phyloP scores from a whole-genome alignment of 1,140 invertebrate genomes.

The Drosophila trapezifrons region DNA sequence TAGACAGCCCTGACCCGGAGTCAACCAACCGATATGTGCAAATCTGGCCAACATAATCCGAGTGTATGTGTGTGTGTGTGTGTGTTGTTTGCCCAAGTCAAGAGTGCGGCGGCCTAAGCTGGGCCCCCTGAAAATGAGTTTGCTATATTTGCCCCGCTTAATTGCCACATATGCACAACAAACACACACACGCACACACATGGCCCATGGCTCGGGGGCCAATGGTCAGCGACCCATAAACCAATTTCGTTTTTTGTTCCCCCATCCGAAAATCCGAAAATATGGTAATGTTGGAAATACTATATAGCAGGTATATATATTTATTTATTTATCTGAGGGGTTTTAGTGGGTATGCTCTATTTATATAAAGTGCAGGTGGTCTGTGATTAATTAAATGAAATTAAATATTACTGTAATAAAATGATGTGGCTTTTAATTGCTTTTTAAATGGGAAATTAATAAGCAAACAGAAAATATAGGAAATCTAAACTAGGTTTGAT shows the following conservation, averaged over 20 bases:
- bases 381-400: too few relatives aligned
- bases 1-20: constrained; percentile 43
- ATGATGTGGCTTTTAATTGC: not conserved
- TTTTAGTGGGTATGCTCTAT: not conserved
- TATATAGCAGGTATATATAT: not conserved
- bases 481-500: too few relatives aligned
- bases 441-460: too few relatives aligned
- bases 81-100: constrained; percentile 19
- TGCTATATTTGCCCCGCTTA: constrained; percentile 29
- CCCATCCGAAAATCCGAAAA: constrained; percentile 7
- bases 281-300: constrained; percentile 11
- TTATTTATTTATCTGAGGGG: too few relatives aligned
- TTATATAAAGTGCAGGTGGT: not conserved
- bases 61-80: not conserved
- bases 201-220: constrained; percentile 33
- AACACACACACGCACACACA: constrained; percentile 5
- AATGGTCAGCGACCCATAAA: constrained; percentile 52
- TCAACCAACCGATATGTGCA: constrained; percentile 41
- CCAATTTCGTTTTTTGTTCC: constrained; percentile 30
- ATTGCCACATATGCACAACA: constrained; percentile 43
- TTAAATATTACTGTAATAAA: too few relatives aligned
- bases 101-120: constrained; percentile 19
- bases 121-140: constrained; percentile 20
- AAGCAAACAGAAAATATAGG: too few relatives aligned
- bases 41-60: constrained; percentile 35